phyloP scores from a whole-genome alignment of 64 coral and sea anemone genomes.

The Astreopora myriophthalma region DNA sequence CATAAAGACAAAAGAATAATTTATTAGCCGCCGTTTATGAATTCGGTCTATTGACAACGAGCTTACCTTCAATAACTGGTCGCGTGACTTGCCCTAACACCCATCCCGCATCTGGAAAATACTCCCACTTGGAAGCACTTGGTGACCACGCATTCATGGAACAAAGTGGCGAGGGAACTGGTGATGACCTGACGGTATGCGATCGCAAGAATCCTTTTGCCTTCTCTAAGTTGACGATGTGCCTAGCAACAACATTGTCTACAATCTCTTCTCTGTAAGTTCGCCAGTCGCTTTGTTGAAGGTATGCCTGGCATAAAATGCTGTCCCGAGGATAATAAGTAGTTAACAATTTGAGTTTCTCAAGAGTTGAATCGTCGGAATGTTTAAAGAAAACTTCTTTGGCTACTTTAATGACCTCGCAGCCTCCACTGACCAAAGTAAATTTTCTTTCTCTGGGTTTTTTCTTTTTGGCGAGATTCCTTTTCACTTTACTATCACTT shows the following conservation, averaged over 20 bases:
- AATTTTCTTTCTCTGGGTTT: constrained; percentile 58
- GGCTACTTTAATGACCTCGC: constrained; percentile 83
- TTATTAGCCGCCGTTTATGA: too few relatives aligned
- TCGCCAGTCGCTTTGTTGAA: constrained; percentile 86
- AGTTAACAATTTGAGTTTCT: constrained; percentile 43
- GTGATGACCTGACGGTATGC: constrained; percentile 53
- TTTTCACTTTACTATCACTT: background rate
- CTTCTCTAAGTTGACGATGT: constrained; percentile 53
- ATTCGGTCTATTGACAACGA: too few relatives aligned
- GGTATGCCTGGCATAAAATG: constrained; percentile 67
- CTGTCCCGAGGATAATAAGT: constrained; percentile 67
- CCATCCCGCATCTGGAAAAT: constrained; percentile 72
- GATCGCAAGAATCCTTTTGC: constrained; percentile 65
- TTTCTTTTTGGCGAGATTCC: background rate
- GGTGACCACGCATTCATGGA: constrained; percentile 73
- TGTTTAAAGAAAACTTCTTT: constrained; percentile 69
- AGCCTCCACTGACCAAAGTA: constrained; percentile 75
- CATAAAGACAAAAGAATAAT: too few relatives aligned
- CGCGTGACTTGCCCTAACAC: constrained; percentile 4
- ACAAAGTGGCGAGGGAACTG: constrained; percentile 78
- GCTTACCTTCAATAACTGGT: constrained; percentile 65
- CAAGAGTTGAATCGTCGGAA: constrained; percentile 58
- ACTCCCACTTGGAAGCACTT: constrained; percentile 71
- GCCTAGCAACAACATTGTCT: constrained; percentile 72
- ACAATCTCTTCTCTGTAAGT: constrained; percentile 90